These are phyloP conservation scores for Mycteria americana DNA, from an alignment of 2,797 vertebrate genomes.

Conservation along the genomic window DNA sequence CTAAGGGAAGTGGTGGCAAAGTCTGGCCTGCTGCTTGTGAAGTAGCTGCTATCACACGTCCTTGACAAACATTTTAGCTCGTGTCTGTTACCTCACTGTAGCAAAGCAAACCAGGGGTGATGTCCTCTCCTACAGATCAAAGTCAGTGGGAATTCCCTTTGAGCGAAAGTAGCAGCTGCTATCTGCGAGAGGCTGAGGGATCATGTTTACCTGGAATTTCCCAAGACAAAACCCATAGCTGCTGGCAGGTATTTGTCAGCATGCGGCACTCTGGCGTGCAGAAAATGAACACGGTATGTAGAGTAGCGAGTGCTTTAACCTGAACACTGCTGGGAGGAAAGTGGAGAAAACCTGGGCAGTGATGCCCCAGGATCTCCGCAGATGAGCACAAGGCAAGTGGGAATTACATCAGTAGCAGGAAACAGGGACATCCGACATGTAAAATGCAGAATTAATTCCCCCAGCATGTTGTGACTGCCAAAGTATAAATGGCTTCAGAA, in stretches of 20 bases:
- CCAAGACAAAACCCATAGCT: constrained; percentile 20
- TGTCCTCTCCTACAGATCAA: constrained; percentile 27
- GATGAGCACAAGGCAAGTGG: background rate
- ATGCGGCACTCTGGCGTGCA: background rate
- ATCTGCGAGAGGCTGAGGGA: background rate
- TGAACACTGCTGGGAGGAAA: background rate
- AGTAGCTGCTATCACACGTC: background rate
- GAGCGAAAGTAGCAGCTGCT: constrained; percentile 58
- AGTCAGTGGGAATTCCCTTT: constrained; percentile 55
- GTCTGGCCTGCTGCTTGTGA: background rate
- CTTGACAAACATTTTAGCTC: background rate
- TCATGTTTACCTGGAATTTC: constrained; percentile 56
- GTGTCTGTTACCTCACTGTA: background rate
- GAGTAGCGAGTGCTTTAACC: background rate
- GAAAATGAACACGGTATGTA: background rate
- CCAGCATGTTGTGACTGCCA: background rate
- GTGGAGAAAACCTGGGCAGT: background rate
- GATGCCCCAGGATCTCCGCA: background rate
- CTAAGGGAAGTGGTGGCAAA: background rate
- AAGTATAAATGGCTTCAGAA: background rate
- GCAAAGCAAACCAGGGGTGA: background rate
- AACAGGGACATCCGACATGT: background rate
- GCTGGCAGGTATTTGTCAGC: constrained; percentile 21
- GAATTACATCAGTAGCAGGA: background rate
- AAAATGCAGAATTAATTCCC: background rate